A percentile compares a stretch with the other conserved stretches of the same genome.
Evolutionary conservation across 2,888 invertebrate species (phyloP).

Genomic region (Galerucella pusilla): DNA sequence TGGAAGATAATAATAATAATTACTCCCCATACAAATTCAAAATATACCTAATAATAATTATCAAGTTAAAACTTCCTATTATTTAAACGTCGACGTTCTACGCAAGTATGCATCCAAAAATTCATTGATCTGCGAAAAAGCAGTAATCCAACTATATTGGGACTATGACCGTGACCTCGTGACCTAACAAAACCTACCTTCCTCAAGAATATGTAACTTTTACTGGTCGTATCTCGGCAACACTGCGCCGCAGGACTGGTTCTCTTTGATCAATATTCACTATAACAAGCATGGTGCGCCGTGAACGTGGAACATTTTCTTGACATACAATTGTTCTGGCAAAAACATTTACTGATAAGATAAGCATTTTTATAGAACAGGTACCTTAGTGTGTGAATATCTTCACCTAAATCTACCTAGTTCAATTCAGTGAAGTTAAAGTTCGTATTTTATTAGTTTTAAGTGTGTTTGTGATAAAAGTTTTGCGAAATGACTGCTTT

Average conservation of each 20-base stretch:
- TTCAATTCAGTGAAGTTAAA: background rate
- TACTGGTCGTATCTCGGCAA: slow-evolving; percentile 26
- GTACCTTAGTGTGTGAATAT: slow-evolving; percentile 15
- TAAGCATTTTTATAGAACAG: slow-evolving; percentile 33
- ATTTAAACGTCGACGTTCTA: background rate
- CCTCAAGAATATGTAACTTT: slow-evolving; percentile 25
- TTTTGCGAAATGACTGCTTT: slow-evolving; percentile 56
- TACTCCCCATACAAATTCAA: too few species aligned
- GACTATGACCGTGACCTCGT: slow-evolving; percentile 25
- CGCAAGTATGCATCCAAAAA: background rate
- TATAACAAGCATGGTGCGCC: slow-evolving; percentile 47
- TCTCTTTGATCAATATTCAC: slow-evolving; percentile 39
- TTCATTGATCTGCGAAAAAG: slow-evolving; percentile 3
- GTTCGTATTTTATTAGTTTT: background rate
- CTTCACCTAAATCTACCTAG: background rate
- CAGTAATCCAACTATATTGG: background rate
- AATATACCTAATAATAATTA: too few species aligned
- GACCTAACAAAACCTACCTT: slow-evolving; percentile 26
- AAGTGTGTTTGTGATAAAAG: background rate
- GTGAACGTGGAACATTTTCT: slow-evolving; percentile 36
- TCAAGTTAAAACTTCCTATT: too few species aligned
- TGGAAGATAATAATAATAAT: too few species aligned
- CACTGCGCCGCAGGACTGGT: slow-evolving; percentile 20
- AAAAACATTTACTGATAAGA: slow-evolving; percentile 45
- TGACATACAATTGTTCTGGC: slow-evolving; percentile 17